A percentile compares a stretch with the other conserved stretches of the same genome.
phyloP scores from a whole-genome alignment of 2,113 vertebrate genomes.

The Cairina moschata region DNA sequence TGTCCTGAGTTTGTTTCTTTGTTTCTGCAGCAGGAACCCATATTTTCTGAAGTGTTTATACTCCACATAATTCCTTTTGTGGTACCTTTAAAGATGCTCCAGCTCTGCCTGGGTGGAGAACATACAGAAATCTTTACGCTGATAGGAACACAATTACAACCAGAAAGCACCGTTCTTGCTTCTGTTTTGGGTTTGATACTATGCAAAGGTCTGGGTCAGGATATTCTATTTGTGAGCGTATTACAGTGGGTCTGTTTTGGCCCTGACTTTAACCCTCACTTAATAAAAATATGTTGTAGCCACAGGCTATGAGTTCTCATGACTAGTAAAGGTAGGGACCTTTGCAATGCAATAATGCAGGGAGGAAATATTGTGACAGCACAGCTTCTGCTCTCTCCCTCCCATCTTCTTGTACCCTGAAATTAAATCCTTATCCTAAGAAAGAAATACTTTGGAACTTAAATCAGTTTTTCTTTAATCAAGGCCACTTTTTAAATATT shows the following conservation, averaged over 20 bases:
- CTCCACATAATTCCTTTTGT: background rate
- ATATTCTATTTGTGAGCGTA: background rate
- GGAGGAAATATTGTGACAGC: conserved; percentile 27
- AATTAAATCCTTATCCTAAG: conserved; percentile 37
- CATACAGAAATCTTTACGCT: background rate
- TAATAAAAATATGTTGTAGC: conserved; percentile 61
- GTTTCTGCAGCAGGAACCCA: background rate
- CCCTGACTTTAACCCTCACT: conserved; percentile 46
- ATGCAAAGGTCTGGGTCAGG: background rate
- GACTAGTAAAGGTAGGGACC: background rate
- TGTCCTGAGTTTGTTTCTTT: background rate
- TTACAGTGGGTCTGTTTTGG: conserved; percentile 18
- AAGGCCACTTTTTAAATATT: conserved; percentile 72
- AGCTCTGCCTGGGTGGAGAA: background rate
- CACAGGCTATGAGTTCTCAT: conserved; percentile 46
- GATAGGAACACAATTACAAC: background rate
- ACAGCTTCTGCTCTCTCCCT: background rate
- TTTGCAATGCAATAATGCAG: conserved; percentile 22
- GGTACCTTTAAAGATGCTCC: background rate
- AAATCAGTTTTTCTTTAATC: conserved; percentile 75
- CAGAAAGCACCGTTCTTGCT: background rate
- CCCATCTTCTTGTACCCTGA: background rate
- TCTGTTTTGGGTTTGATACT: background rate
- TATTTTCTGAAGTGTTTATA: background rate
- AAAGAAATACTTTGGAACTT: conserved; percentile 46